Conservation (phyloP, 23 tunicate species). For the Halocynthia roretzi region DNA sequence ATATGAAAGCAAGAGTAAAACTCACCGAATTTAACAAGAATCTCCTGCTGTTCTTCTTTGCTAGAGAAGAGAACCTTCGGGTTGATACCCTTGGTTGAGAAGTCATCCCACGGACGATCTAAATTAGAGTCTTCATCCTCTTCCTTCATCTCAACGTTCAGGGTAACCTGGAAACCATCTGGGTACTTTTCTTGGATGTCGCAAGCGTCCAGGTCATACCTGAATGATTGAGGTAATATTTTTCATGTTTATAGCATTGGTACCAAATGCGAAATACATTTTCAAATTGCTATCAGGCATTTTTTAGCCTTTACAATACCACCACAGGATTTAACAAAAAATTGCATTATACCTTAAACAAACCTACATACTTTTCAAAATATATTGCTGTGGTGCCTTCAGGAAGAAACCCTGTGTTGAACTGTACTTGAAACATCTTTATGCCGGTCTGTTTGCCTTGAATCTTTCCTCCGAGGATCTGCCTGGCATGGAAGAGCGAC, state of each 20-base stretch:
- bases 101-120: slow-evolving; percentile 53
- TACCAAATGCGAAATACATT: no score
- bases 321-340: not conserved
- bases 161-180: slow-evolving; percentile 51
- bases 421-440: slow-evolving; percentile 84
- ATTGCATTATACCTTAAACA: not conserved
- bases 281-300: no score
- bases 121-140: slow-evolving; percentile 14
- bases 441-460: slow-evolving; percentile 71
- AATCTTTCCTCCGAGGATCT: slow-evolving; percentile 80
- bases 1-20: not conserved
- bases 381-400: slow-evolving; percentile 42
- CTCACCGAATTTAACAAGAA: slow-evolving; percentile 62
- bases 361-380: slow-evolving; percentile 52
- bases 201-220: slow-evolving; percentile 87
- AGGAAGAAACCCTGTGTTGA: slow-evolving; percentile 91
- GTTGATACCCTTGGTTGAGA: slow-evolving; percentile 42
- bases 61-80: slow-evolving; percentile 66
- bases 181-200: slow-evolving; percentile 86
- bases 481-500: slow-evolving; percentile 77
- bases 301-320: no score
- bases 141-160: slow-evolving; percentile 55
- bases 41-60: slow-evolving; percentile 72
- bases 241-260: no score
- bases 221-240: not conserved